Percentiles rank a stretch among this genome's conserved stretches.
These are phyloP conservation scores for Streptopelia turtur DNA, from an alignment of 2,797 vertebrate genomes.

Conservation along the genomic window DNA sequence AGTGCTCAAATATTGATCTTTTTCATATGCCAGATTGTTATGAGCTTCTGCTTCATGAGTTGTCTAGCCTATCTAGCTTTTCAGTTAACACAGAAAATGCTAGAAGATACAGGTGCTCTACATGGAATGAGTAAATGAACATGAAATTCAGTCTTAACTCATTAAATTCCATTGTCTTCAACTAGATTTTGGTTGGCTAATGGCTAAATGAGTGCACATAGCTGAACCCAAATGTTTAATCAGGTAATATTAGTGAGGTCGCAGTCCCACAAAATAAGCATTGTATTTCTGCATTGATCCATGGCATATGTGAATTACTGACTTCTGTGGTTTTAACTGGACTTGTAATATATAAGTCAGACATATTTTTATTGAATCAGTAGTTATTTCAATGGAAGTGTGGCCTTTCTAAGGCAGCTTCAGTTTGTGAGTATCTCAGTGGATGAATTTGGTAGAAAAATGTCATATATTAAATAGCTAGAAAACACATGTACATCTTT, in stretches of 20 bases:
- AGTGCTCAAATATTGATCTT: background rate
- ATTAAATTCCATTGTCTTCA: background rate
- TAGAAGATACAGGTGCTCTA: background rate
- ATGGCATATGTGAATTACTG: background rate
- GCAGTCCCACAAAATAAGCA: background rate
- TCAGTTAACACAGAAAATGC: background rate
- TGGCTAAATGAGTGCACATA: background rate
- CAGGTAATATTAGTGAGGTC: background rate
- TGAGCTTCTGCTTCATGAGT: background rate
- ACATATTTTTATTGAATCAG: background rate
- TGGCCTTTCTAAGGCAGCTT: background rate
- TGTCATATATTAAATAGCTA: background rate
- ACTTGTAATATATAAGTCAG: background rate
- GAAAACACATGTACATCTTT: background rate
- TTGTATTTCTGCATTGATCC: background rate
- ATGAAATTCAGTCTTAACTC: background rate
- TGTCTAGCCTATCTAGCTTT: background rate
- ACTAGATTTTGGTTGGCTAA: background rate
- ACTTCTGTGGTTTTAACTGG: background rate
- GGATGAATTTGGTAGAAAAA: background rate
- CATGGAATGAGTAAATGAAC: background rate
- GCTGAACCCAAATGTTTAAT: background rate
- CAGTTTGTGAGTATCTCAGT: background rate
- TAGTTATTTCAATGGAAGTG: background rate
- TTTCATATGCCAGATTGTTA: background rate